Evolutionary conservation across 1,140 invertebrate genomes (phyloP).

Genomic region (Paraescarpia echinospica): DNA sequence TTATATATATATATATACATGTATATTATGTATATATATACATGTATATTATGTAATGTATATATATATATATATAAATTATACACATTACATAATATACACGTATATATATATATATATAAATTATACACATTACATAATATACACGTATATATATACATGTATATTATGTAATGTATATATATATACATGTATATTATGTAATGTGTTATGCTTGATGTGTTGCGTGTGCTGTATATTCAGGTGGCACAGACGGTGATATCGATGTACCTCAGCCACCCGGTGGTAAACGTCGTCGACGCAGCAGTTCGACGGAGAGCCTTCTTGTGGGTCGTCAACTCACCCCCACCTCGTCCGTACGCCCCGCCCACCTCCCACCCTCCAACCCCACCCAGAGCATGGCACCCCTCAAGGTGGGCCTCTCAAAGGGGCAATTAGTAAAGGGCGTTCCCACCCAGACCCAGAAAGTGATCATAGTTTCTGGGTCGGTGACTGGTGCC

Average conservation of each 20-base stretch:
- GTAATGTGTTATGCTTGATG: no score
- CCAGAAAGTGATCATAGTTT: constrained; percentile 9
- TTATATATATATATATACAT: no score
- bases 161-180: no score
- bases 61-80: no score
- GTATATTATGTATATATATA: no score
- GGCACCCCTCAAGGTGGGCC: constrained; percentile 41
- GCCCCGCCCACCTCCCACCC: constrained; percentile 39
- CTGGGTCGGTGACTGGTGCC: background rate
- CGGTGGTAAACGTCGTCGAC: background rate
- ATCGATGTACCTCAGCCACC: background rate
- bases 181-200: no score
- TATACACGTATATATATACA: no score
- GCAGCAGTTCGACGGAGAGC: constrained; percentile 34
- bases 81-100: no score
- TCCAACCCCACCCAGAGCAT: constrained; percentile 38
- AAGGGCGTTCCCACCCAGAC: background rate
- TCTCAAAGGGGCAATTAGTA: background rate
- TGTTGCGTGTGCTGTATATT: background rate
- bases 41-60: no score
- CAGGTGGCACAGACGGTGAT: background rate
- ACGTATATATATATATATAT: no score
- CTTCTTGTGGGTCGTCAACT: constrained; percentile 34
- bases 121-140: no score
- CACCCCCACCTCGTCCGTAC: constrained; percentile 39